Evolutionary conservation across 53 echinoderm and acorn worm genomes (phyloP), one percentile per base, ranked within the genome.

Genomic region (Actinopyga echinites): DNA sequence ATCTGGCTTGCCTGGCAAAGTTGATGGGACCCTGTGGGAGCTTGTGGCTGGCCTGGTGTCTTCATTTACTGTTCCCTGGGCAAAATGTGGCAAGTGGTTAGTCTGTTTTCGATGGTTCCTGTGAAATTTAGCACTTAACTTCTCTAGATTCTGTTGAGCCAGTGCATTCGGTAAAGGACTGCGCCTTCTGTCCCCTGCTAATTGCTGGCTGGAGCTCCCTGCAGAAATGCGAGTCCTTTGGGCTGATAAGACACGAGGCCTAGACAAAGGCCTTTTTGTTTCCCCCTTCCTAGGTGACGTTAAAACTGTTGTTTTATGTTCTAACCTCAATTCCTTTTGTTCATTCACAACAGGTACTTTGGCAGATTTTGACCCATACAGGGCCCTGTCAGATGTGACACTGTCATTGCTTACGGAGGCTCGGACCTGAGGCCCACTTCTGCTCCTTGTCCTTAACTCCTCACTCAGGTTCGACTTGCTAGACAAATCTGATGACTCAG

Each of bases 161-260:
- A 88, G 69, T 1, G 91, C 56, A 6, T 91, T 83, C 7, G 89
- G 86, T 21, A 87, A 79, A 28, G 99, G 99, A 75, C 94, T 99
- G 56, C 74, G 89, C 32, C 60, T 58, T 69, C 86, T 83, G 52
- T 90, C 69, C 42, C 80, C 83, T 66, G 84, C 24, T 19, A 80
- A 28, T 62, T 21, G 58, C 42, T 62, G 81, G 37, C 40, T 61
- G 63, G 23, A 12, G 29, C 37, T 53, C 11, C 55, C 32, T 26
- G 31, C 52, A 28, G 53, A 8, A 23, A 77, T 26, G 21, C 9
- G 53, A 30, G 77, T 56, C 56, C 77, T 77, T 13, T 77, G 44
- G 1, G 53, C 77, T 30, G 77, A 77, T 13, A 56, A 20, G 13
- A 77, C 77, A 30, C 77, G 54, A 1, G 77, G 77, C 31, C 77